Evolutionary conservation across 1,140 invertebrate species (phyloP).

Genomic region (Solenopsis invicta): DNA sequence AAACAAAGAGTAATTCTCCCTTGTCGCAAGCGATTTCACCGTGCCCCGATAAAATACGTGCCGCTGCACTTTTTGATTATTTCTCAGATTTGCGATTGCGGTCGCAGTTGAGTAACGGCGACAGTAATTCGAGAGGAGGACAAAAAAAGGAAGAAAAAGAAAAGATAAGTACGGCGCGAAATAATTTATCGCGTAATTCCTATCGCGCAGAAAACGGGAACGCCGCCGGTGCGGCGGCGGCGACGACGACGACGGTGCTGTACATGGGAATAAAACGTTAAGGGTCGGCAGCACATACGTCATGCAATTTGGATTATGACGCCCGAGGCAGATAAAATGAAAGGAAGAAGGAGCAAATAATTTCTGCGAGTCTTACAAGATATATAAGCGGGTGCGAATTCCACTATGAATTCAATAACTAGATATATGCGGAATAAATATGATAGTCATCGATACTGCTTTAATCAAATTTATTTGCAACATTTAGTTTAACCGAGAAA

Average conservation of each 20-base stretch:
- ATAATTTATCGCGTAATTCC: conserved; percentile 71
- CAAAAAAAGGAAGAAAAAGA: conserved; percentile 6
- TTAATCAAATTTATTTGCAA: neutral
- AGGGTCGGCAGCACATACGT: neutral
- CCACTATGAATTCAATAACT: neutral
- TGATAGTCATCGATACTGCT: neutral
- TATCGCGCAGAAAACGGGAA: conserved; percentile 67
- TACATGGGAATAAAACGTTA: conserved; percentile 66
- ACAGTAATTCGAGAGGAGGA: conserved; percentile 57
- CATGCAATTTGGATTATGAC: conserved; percentile 33
- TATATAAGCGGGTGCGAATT: neutral
- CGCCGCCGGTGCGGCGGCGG: conserved; percentile 43
- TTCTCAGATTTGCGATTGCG: conserved; percentile 49
- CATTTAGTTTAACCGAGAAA: neutral
- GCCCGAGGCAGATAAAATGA: neutral
- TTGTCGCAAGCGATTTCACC: conserved; percentile 2
- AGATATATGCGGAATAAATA: neutral
- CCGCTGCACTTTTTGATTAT: conserved; percentile 55
- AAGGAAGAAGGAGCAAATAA: conserved; percentile 4
- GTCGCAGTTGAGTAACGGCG: conserved; percentile 55
- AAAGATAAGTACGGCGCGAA: conserved; percentile 63
- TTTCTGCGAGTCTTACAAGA: neutral
- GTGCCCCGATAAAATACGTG: conserved; percentile 34
- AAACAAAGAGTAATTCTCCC: conserved; percentile 29
- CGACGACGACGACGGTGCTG: neutral